Conservation (phyloP, 1,140 invertebrate species). For the Euglossa dilemma region DNA sequence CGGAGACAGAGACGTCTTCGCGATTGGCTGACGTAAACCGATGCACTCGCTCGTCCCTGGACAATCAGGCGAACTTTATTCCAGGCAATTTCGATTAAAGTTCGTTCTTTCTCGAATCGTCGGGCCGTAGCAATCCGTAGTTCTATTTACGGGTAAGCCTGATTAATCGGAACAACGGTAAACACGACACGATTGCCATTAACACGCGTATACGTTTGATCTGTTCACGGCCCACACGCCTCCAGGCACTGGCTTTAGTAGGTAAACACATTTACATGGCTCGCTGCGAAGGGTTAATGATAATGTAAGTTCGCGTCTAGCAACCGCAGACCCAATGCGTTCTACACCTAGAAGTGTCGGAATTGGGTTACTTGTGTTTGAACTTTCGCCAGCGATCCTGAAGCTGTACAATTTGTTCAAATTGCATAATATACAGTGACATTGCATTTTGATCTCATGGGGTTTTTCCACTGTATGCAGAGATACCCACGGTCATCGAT, state of each 20-base stretch:
- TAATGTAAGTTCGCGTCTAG: conserved; percentile 64
- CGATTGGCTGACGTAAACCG: background rate
- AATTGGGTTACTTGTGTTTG: background rate
- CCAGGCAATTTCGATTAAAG: background rate
- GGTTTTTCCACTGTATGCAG: background rate
- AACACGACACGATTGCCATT: conserved; percentile 58
- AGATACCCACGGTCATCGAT: too few relatives aligned
- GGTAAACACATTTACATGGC: conserved; percentile 58
- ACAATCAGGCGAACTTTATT: background rate
- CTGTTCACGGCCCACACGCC: conserved; percentile 30
- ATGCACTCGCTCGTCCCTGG: too few relatives aligned
- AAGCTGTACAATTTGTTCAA: conserved; percentile 23
- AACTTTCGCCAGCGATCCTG: conserved; percentile 35
- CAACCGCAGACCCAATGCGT: conserved; percentile 30
- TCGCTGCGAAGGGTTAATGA: conserved; percentile 56
- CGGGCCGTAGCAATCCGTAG: background rate
- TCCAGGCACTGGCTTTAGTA: conserved; percentile 28
- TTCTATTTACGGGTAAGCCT: conserved; percentile 51
- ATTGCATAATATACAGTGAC: background rate
- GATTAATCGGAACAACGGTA: conserved; percentile 60
- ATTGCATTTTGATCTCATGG: background rate
- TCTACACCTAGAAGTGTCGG: conserved; percentile 12
- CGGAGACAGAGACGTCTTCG: too few relatives aligned
- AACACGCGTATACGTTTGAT: conserved; percentile 62
- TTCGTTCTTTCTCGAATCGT: background rate